Evolutionary conservation across 1,140 invertebrate genomes (phyloP), one percentile per base, ranked within the genome.

Genomic region (Bombus waltoni): DNA sequence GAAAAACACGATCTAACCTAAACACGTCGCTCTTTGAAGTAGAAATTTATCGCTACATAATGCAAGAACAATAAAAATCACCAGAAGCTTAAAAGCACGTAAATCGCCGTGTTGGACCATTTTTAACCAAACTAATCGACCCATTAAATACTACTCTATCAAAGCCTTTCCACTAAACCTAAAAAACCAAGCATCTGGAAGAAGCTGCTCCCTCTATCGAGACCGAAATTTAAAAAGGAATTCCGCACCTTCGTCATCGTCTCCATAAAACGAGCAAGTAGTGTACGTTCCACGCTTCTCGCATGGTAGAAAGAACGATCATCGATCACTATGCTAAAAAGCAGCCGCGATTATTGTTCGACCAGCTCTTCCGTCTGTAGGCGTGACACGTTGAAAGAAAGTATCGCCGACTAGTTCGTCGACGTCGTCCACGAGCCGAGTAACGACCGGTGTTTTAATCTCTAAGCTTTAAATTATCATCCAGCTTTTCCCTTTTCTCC

Each of bases 391-490:
- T 18, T 15, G 35, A 35, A 77, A 65, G 57, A 28, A n/a, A 3
- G 11, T 62, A n/a, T 62, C 28, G 25, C 3, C 10, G 28, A 25
- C 28, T 3, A 72, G 65, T 18, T 75, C 72, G 28, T 47, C 5
- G 65, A 88, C 75, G 66, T 47, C 44, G 22, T 66, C 81, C 86
- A 89, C 87, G 66, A 76, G 83, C 68, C 88, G 70, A 83, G 38
- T 80, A 76, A 88, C 70, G 87, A 80, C 70, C 42, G 70, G 74
- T 83, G 76, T 75, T 82, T 82, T 38, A 38, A 68, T 18, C 18
- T 5, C 28, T n/a, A 62, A 62, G 18, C 81, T 79, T n/a, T 85
- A 76, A 88, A 88, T 88, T 88, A 85, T 89, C 73, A 80, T 84
- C 53, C 18, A 74, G 71, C 18, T 9, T 32, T n/a, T 32, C n/a